Base-by-base conservation (phyloP, 2,113 vertebrate genomes). In the Alaudala cheleensis region DNA sequence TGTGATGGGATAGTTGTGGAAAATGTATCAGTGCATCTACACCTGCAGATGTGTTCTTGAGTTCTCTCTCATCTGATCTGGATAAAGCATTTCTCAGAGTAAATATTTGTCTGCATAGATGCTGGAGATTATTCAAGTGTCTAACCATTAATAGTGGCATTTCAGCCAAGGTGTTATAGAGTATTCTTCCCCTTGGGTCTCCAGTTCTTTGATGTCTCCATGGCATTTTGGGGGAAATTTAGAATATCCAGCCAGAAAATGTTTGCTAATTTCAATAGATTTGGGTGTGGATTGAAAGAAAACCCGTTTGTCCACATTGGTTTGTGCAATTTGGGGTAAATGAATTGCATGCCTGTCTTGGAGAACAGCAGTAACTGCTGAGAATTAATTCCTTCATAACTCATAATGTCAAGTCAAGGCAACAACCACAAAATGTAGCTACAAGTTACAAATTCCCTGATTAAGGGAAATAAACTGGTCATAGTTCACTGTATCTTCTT, bases 131-230 rank as follows among this genome's bases (percentile, higher is more conserved):
- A n/a, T 24, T 42, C 15, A 42, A 8, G 17, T 29, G 0, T 42
- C 4, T 66, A 72, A 9, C 10, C 7, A 16, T 81, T 42, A 49
- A 24, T n/a, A 58, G 20, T 31, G 16, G 37, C 64, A 40, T 21
- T 54, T 58, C 12, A 45, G 42, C 23, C 23, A 42, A 33, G 28
- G 23, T 40, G 22, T 45, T 64, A 11, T 31, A 40, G 40, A 56
- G 7, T 53, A 14, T 50, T 86, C 15, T 81, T 57, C 57, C 17
- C 33, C 18, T 15, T 82, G 37, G 3, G 1, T 61, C 23, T 76
- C 18, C 23, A 0, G 0, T 79, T 65, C 18, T 51, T 56, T 53
- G 37, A n/a, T 77, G 14, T 6, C 66, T 11, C 12, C 2, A 0
- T 85, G 66, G 37, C 4, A 5, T 42, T 64, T 50, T 26, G 34